Evolutionary conservation across 2,888 invertebrate species (phyloP).

Genomic region (Rhagophthalmus giganteus): DNA sequence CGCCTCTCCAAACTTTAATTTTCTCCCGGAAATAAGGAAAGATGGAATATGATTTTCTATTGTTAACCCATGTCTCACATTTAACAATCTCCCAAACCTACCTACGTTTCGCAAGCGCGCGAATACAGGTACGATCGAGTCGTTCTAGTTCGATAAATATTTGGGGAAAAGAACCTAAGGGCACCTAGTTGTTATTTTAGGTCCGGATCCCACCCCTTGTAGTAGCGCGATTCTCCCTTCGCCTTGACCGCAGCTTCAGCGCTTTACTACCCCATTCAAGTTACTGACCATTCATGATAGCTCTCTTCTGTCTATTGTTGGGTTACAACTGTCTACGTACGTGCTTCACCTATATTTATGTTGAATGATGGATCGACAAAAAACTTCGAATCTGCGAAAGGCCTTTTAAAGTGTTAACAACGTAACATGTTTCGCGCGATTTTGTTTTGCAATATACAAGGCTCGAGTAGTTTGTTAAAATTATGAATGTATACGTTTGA

Average conservation of each 20-base stretch:
- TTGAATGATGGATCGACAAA: no score
- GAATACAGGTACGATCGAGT: slow-evolving; percentile 9
- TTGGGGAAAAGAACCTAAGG: slow-evolving; percentile 24
- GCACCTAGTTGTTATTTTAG: slow-evolving; percentile 28
- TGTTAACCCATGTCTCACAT: neutral
- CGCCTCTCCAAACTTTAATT: slow-evolving; percentile 34
- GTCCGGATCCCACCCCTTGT: slow-evolving; percentile 26
- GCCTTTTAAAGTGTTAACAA: no score
- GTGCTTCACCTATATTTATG: slow-evolving; percentile 29
- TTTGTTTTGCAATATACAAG: no score
- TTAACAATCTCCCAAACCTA: no score
- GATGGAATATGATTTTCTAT: slow-evolving; percentile 22
- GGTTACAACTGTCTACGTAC: slow-evolving; percentile 30
- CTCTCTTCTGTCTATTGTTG: slow-evolving; percentile 30
- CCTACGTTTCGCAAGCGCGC: neutral
- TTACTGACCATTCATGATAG: slow-evolving; percentile 38
- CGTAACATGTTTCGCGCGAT: no score
- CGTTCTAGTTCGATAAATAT: slow-evolving; percentile 19
- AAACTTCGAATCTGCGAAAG: no score
- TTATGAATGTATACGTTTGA: no score
- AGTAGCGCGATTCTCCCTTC: slow-evolving; percentile 30
- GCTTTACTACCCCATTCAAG: slow-evolving; percentile 40
- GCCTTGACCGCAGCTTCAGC: slow-evolving; percentile 36
- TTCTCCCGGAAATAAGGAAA: slow-evolving; percentile 32
- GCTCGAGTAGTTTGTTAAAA: no score